Evolutionary conservation across 2,888 invertebrate species (phyloP).

Genomic region (Palloptera scutellata): DNA sequence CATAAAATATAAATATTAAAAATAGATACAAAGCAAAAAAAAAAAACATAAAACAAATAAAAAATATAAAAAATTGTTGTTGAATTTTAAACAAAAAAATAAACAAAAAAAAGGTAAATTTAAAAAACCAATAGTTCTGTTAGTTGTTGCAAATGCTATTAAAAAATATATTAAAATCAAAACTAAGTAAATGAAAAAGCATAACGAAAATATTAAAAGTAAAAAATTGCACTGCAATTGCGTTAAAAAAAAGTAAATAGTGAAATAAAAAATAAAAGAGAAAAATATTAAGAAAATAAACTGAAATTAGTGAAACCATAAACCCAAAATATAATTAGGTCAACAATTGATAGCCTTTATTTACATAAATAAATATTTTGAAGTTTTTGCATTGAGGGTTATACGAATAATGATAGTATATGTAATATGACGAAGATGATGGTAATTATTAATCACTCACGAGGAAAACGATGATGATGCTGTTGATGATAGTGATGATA

Average conservation of each 20-base stretch:
- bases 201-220: slow-evolving; percentile 32
- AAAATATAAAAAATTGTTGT: slow-evolving; percentile 14
- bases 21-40: background rate
- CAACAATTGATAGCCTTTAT: slow-evolving; percentile 3
- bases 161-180: slow-evolving; percentile 14
- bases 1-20: background rate
- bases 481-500: too few species aligned
- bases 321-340: slow-evolving; percentile 31
- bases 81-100: slow-evolving; percentile 23
- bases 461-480: too few species aligned
- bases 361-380: slow-evolving; percentile 20
- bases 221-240: slow-evolving; percentile 35
- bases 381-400: too few species aligned
- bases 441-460: too few species aligned
- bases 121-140: slow-evolving; percentile 46
- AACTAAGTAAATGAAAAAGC: slow-evolving; percentile 12
- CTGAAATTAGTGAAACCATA: slow-evolving; percentile 26
- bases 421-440: too few species aligned
- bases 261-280: slow-evolving; percentile 22
- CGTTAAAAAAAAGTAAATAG: slow-evolving; percentile 30
- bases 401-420: too few species aligned
- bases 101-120: slow-evolving; percentile 10
- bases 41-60: slow-evolving; percentile 9
- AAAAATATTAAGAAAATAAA: slow-evolving; percentile 15
- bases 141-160: slow-evolving; percentile 53